Base-by-base conservation (phyloP, 2,888 invertebrate genomes). In the Phrixothrix hirtus region DNA sequence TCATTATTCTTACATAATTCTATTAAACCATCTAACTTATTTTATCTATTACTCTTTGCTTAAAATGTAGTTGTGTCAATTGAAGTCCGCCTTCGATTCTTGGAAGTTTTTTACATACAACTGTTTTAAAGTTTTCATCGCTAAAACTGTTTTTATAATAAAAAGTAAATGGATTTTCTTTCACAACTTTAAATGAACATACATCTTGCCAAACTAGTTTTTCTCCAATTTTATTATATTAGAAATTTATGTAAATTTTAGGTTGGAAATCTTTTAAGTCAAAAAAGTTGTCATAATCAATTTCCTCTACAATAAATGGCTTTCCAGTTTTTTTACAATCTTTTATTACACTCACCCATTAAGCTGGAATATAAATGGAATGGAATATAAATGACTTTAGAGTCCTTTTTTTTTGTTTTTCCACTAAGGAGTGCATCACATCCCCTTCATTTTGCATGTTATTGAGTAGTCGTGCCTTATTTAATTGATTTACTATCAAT, bases 361-460 rank as follows among this genome's bases (percentile, higher is more conserved):
- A 29, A 14, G 21, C 31, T 1, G 36, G 43, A 1, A 36, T 27
- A 13, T 43, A 49, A 16, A 49, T 14, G n/a, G 32, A 32, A 6
- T 27, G 26, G n/a, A n/a, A n/a, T n/a, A n/a, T n/a, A n/a, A n/a
- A n/a, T 30, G 43, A 30, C 13, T 43, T 42, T 9, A 42, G 16
- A 1, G 14, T 15, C 32, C 43, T 57, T 26, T 52, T 58, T 14
- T 56, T 46, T 9, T 46, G 47, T 25, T 47, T 52, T 30, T 60
- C 57, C 16, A 62, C 58, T n/a, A 59, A 29, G 7, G 59, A 58
- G 31, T 62, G 59, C 13, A 43, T 54, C 10, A 30, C 41, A 41
- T 62, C 59, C 10, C 60, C 60, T 29, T 63, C 57, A 48, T 60
- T 63, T 47, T 59, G 60, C n/a, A 53, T 57, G 36, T 60, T n/a